A percentile compares a stretch with the other conserved stretches of the same genome.
phyloP scores from a whole-genome alignment of 92 coral and sea anemone genomes.

The Epizoanthus scotinus region DNA sequence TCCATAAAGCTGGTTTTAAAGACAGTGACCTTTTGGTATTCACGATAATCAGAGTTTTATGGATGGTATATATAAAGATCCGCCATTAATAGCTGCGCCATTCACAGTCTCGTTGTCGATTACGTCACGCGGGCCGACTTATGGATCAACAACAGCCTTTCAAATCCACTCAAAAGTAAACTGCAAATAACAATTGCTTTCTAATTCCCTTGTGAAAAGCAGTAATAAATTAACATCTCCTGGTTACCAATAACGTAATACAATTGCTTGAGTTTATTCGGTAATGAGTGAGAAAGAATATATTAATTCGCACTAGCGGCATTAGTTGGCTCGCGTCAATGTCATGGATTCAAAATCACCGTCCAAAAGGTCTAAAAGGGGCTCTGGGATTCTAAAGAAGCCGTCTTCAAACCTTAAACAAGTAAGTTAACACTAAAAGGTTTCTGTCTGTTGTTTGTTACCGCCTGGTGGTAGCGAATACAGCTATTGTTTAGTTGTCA shows the following conservation, averaged over 20 bases:
- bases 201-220: slow-evolving; percentile 27
- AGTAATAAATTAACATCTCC: slow-evolving; percentile 13
- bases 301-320: neutral
- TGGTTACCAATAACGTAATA: slow-evolving; percentile 15
- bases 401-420: slow-evolving; percentile 17
- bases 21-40: too few species aligned
- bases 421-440: slow-evolving; percentile 3
- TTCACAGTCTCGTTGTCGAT: too few species aligned
- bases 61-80: too few species aligned
- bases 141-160: neutral
- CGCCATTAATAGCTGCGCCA: too few species aligned
- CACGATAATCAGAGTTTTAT: too few species aligned
- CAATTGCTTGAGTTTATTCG: slow-evolving; percentile 3
- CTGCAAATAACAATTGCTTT: slow-evolving; percentile 17
- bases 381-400: slow-evolving; percentile 12
- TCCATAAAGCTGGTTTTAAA: too few species aligned
- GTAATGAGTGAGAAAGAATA: neutral
- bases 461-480: too few species aligned
- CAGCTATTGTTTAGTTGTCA: too few species aligned
- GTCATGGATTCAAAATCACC: slow-evolving; percentile 6
- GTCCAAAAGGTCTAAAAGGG: slow-evolving; percentile 16
- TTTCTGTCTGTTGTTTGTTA: too few species aligned
- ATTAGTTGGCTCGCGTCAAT: neutral
- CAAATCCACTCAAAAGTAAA: slow-evolving; percentile 27
- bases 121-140: too few species aligned